phyloP scores from a whole-genome alignment of 2,113 vertebrate species.

The Suncus etruscus region DNA sequence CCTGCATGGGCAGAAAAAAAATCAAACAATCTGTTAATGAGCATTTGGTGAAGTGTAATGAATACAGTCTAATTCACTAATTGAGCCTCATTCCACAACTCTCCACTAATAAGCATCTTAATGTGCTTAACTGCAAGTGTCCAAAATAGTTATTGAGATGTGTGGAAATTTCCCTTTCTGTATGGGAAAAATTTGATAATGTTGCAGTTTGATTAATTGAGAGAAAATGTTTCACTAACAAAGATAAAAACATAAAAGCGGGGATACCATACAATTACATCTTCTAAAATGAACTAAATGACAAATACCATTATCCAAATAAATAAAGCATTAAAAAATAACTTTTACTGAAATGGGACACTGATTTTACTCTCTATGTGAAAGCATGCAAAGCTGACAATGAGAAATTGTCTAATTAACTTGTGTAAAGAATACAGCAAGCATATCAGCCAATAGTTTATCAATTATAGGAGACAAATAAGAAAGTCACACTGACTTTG shows the following conservation, averaged over 20 bases:
- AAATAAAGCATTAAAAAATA: conserved; percentile 50
- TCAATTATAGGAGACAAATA: conserved; percentile 8
- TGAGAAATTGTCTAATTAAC: conserved; percentile 30
- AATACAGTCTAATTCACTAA: conserved; percentile 85
- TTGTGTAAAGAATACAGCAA: conserved; percentile 43
- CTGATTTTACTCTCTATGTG: neutral
- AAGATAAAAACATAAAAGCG: conserved; percentile 70
- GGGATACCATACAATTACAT: conserved; percentile 59
- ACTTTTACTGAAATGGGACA: conserved; percentile 7
- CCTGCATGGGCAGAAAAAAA: conserved; percentile 48
- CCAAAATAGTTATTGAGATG: conserved; percentile 84
- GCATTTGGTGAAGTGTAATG: conserved; percentile 83
- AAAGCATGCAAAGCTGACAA: neutral
- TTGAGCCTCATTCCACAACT: conserved; percentile 82
- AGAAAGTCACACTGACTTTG: neutral
- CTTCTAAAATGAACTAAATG: conserved; percentile 60
- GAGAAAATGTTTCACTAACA: conserved; percentile 70
- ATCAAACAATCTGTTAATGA: conserved; percentile 82
- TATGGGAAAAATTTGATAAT: conserved; percentile 79
- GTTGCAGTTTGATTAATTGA: conserved; percentile 78
- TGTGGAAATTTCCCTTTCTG: conserved; percentile 78
- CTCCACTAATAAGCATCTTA: conserved; percentile 83
- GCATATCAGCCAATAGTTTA: conserved; percentile 46
- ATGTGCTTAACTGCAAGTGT: conserved; percentile 83
- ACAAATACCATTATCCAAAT: conserved; percentile 53